Evolutionary conservation across 2,797 vertebrate species (phyloP), one percentile per base, ranked within the genome.

Genomic region (Peromyscus eremicus): DNA sequence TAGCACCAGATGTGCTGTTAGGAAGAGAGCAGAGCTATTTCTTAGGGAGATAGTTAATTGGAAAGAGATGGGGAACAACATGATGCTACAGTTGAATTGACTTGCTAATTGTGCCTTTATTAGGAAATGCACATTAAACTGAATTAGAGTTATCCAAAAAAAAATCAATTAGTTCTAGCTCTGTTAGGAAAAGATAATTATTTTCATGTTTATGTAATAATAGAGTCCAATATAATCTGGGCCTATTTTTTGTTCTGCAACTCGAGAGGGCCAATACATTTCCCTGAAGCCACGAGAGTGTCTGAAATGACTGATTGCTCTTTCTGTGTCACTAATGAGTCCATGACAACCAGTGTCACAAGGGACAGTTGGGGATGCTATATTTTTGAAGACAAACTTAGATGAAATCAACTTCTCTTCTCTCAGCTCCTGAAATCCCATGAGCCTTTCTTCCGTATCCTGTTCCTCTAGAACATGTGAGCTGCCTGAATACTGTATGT

Each of bases 21-120:
- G 25, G 77, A n/a, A 73, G 16, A 7, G 27, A 29, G 27, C 13
- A 75, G 77, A 70, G 19, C 43, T 12, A 46, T 62, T 80, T 92
- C 70, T 87, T 84, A 29, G 21, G 5, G 49, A 43, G 7, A 5
- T 73, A 68, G 37, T 79, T 87, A 62, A 83, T 77, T 81, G 37
- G 86, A 92, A 80, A 91, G 92, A 88, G 57, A 96, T 83, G 37
- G 68, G 85, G 82, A 92, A 62, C 17, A 43, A 66, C 37, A 49
- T 80, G 89, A 75, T 75, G 46, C 13, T 91, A 66, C 23, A 71
- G 70, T 84, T 6, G 1, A 95, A 60, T 68, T 94, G 92, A 91
- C 87, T 87, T 10, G 32, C 46, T 93, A 92, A 92, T 82, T 91
- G 68, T 92, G 52, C 71, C 40, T 95, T 95, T 80, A 55, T 95